Evolutionary conservation across 2,888 invertebrate species (phyloP).

Genomic region (Drosophila prostipennis): DNA sequence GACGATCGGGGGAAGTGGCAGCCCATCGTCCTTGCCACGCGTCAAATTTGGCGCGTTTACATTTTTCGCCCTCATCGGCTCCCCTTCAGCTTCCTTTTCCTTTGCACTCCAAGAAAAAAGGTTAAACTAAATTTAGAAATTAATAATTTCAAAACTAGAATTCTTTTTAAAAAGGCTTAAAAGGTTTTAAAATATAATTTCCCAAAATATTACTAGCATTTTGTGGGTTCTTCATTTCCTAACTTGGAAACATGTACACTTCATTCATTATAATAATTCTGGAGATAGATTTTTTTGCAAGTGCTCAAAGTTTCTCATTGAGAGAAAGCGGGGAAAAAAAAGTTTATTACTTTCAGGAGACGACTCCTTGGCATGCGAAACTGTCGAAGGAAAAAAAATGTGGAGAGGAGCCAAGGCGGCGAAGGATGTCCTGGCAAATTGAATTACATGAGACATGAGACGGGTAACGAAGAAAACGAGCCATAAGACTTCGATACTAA

Average conservation of each 20-base stretch:
- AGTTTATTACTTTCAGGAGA: slow-evolving; percentile 67
- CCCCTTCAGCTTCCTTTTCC: slow-evolving; percentile 37
- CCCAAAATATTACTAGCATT: too few species aligned
- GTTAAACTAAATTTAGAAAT: neutral
- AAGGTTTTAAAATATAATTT: too few species aligned
- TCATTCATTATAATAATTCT: neutral
- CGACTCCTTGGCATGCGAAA: slow-evolving; percentile 60
- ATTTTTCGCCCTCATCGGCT: slow-evolving; percentile 23
- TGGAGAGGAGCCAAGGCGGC: slow-evolving; percentile 7
- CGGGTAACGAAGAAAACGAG: slow-evolving; percentile 39
- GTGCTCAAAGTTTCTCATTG: slow-evolving; percentile 56
- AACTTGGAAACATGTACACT: neutral
- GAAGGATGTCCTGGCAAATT: slow-evolving; percentile 48
- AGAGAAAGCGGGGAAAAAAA: slow-evolving; percentile 41
- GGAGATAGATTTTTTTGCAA: neutral
- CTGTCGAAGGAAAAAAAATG: slow-evolving; percentile 15
- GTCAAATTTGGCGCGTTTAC: slow-evolving; percentile 71
- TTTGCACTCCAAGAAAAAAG: slow-evolving; percentile 2
- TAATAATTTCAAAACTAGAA: neutral
- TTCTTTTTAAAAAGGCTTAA: too few species aligned
- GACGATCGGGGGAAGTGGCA: slow-evolving; percentile 4
- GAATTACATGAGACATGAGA: slow-evolving; percentile 55
- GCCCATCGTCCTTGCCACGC: slow-evolving; percentile 56
- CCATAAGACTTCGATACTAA: slow-evolving; percentile 70
- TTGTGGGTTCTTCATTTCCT: too few species aligned